These are phyloP conservation scores for Diadegma fenestrale DNA, from an alignment of 2,888 invertebrate genomes.

Conservation along the genomic window DNA sequence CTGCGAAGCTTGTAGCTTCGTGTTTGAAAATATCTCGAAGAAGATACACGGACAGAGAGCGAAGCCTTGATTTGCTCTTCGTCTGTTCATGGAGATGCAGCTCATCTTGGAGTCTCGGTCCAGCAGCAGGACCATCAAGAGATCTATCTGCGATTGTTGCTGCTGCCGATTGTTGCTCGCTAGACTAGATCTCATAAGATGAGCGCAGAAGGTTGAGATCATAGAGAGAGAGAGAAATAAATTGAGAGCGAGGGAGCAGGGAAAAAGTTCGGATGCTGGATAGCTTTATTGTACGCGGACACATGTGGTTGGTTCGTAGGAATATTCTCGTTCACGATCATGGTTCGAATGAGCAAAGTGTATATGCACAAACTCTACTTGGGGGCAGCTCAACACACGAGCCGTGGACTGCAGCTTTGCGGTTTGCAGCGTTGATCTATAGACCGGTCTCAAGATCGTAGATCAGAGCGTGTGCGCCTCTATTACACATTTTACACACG, in stretches of 20 bases:
- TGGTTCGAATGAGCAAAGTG: conserved; percentile 21
- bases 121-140: conserved; percentile 47
- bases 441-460: conserved; percentile 72
- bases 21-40: conserved; percentile 53
- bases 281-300: conserved; percentile 62
- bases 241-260: neutral
- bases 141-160: conserved; percentile 60
- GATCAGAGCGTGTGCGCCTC: conserved; percentile 72
- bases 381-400: conserved; percentile 18
- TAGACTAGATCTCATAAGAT: conserved; percentile 24
- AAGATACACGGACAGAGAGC: conserved; percentile 1
- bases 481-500: conserved; percentile 70
- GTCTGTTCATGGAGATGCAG: conserved; percentile 47
- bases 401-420: conserved; percentile 38
- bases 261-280: conserved; percentile 44
- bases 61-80: conserved; percentile 26
- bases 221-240: conserved; percentile 13
- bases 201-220: conserved; percentile 12
- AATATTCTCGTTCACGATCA: conserved; percentile 12
- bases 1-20: conserved; percentile 50
- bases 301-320: conserved; percentile 1
- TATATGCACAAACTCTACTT: neutral
- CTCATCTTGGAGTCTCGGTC: conserved; percentile 31
- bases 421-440: conserved; percentile 69
- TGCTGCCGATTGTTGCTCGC: conserved; percentile 48